phyloP scores from a whole-genome alignment of 2,113 vertebrate species.

The Cebidichthys violaceus region DNA sequence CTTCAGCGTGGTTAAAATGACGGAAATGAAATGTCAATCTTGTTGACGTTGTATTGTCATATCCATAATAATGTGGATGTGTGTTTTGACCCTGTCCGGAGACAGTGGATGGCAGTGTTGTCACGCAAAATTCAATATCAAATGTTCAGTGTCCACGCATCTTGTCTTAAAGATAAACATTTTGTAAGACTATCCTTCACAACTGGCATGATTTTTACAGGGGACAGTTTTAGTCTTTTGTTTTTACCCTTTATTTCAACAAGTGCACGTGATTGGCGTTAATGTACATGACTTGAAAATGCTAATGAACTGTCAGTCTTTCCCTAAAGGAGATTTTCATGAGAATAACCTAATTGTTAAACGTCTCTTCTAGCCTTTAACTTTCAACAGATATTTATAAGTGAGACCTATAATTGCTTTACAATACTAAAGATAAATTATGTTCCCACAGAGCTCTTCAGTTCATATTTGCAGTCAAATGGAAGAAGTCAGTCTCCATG shows the following conservation, averaged over 20 bases:
- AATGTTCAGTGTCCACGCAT: background rate
- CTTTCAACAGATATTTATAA: background rate
- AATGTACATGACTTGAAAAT: background rate
- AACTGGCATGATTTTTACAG: conserved; percentile 19
- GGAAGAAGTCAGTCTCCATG: background rate
- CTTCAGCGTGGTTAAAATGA: background rate
- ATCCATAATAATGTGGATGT: background rate
- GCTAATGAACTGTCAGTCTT: too few relatives aligned
- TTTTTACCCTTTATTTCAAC: background rate
- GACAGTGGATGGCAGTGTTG: conserved; percentile 32
- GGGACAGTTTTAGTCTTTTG: background rate
- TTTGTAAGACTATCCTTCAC: conserved; percentile 6
- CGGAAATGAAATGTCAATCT: background rate
- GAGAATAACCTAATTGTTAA: background rate
- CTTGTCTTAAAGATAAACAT: background rate
- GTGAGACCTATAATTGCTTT: background rate
- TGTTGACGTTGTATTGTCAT: background rate
- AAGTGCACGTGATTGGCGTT: background rate
- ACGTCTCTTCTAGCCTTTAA: background rate
- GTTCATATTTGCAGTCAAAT: background rate
- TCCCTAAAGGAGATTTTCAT: background rate
- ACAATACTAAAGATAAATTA: background rate
- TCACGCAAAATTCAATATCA: conserved; percentile 11
- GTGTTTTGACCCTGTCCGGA: conserved; percentile 1
- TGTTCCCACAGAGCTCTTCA: background rate